A percentile compares a stretch with the other conserved stretches of the same genome.
Evolutionary conservation across 2,888 invertebrate species (phyloP).

Genomic region (Sabellastarte sp.): DNA sequence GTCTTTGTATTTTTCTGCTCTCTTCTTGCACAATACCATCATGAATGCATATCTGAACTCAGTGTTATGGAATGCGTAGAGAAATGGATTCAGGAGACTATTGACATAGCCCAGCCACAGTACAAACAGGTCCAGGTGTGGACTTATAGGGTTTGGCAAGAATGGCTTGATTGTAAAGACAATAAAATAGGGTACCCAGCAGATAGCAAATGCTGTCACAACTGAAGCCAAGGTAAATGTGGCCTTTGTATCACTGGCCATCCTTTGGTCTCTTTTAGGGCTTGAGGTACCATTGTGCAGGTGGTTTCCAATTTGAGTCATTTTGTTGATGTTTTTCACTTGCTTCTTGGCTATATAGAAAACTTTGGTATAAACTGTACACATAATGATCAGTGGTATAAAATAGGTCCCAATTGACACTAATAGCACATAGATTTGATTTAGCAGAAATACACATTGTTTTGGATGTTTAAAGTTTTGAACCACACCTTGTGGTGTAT

Average conservation of each 20-base stretch:
- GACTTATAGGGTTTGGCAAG: constrained; percentile 9
- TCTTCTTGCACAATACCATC: constrained; percentile 24
- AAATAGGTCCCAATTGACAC: constrained; percentile 19
- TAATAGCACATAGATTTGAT: constrained; percentile 14
- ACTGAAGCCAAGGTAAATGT: constrained; percentile 31
- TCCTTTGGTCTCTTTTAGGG: constrained; percentile 8
- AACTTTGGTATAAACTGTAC: constrained; percentile 16
- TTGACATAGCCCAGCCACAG: constrained; percentile 34
- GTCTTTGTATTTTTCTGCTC: constrained; percentile 8
- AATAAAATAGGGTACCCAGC: constrained; percentile 33
- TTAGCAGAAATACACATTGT: constrained; percentile 10
- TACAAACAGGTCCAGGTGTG: constrained; percentile 25
- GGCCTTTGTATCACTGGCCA: constrained; percentile 30
- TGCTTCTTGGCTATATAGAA: constrained; percentile 14
- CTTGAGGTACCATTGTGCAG: not conserved
- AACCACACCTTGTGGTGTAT: constrained; percentile 21
- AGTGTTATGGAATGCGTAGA: constrained; percentile 35
- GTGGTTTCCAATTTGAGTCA: constrained; percentile 14
- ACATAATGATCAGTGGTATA: constrained; percentile 19
- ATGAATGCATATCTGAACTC: constrained; percentile 29
- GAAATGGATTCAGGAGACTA: constrained; percentile 31
- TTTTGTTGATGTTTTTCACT: constrained; percentile 27
- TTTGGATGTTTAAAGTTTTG: not conserved
- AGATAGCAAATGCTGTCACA: constrained; percentile 31
- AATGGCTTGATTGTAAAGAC: constrained; percentile 31